Conservation (phyloP, 2,797 vertebrate species). For the Yasuhikotakia modesta region DNA sequence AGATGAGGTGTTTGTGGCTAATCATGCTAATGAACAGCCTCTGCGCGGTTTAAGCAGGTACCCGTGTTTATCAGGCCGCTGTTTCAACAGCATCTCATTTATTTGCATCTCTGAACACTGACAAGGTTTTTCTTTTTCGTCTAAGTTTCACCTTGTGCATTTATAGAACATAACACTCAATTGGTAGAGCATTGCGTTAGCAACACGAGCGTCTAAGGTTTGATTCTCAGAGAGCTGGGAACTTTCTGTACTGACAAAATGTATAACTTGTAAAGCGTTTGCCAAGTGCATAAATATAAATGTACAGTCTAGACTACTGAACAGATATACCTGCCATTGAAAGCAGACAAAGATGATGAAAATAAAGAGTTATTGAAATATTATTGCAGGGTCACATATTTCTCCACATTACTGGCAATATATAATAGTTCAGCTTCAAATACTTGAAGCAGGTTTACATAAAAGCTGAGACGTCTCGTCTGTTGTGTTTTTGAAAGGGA, state of each 20-base stretch:
- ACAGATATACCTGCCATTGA: constrained; percentile 11
- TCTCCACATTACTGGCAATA: constrained; percentile 1
- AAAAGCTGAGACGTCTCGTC: not conserved
- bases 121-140: constrained; percentile 1
- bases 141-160: not conserved
- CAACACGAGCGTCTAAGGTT: no score
- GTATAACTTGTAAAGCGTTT: no score
- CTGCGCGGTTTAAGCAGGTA: constrained; percentile 46
- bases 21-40: constrained; percentile 56
- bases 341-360: constrained; percentile 2
- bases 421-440: not conserved
- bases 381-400: not conserved
- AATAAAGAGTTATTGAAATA: not conserved
- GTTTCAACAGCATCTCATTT: constrained; percentile 20
- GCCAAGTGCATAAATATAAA: no score
- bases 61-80: constrained; percentile 39
- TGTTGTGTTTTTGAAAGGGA: not conserved
- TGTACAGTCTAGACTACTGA: not conserved
- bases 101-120: constrained; percentile 41
- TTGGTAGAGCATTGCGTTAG: no score
- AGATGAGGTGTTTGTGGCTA: constrained; percentile 51
- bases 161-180: no score
- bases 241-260: no score
- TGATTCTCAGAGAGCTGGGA: no score
- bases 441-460: not conserved